Base-by-base conservation (phyloP, 2,888 invertebrate species). In the Drosophila falleni region DNA sequence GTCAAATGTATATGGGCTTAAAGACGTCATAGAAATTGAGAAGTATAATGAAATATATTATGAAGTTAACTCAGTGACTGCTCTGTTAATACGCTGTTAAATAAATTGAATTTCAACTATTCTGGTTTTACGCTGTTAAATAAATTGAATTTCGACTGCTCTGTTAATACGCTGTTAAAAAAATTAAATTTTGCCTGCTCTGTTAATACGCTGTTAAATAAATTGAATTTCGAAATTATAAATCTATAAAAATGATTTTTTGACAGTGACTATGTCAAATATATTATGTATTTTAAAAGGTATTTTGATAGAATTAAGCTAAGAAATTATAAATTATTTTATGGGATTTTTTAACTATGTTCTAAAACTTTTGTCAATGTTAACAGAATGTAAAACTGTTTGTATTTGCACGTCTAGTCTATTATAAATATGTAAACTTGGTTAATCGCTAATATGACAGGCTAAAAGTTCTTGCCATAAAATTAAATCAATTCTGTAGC, bases 401-500 rank as follows among this genome's bases (percentile, higher is more conserved):
- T 23, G 4, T 9, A 19, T 13, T 13, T 41, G 2, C 16, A 33
- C 2, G 16, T 6, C 4, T 33, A 26, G 8, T 9, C 16, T 50
- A 6, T 19, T 15, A 53, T 13, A 11, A 46, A 9, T 35, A 15
- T 35, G 35, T 56, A 29, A 16, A 56, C 26, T 46, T 47, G 16
- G 15, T 56, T 44, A 26, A 9, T 44, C 13, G 15, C 46, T 56
- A 37, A 37, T 15, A 46, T 13, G 33, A 26, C 56, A 49, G 49
- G 1, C 26, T 47, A 39, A 41, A 64, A 46, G 46, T 37, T 44
- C 13, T 72, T 56, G 69, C 26, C 44, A 58, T 54, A 55, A 63
- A 66, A 66, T 77, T 44, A 54, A 62, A 54, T 64, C 39, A 54
- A 56, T 72, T 47, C 42, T 54, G 33, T 60, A 76, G 42, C 47